Base-by-base conservation (phyloP, 2,888 invertebrate species). In the Apomyelois bistriatella region DNA sequence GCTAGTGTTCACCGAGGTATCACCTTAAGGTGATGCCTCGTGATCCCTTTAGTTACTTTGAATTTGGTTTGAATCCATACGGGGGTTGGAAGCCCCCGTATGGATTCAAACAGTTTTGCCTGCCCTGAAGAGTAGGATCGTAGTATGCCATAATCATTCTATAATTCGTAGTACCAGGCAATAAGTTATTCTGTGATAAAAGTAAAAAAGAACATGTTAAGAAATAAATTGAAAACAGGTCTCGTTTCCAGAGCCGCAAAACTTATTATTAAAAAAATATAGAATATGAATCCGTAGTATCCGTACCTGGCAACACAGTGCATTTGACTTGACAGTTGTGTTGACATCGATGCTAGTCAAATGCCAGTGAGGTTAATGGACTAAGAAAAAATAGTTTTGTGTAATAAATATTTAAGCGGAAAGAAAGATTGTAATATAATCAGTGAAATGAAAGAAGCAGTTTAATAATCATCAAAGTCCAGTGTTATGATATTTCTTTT, bases 21-120 rank as follows among this genome's bases (percentile, higher is more conserved):
- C n/a, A n/a, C n/a, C n/a, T n/a, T n/a, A n/a, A n/a, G n/a, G n/a
- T n/a, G n/a, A n/a, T n/a, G n/a, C n/a, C n/a, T n/a, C n/a, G n/a
- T n/a, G n/a, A n/a, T n/a, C n/a, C n/a, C n/a, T n/a, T n/a, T n/a
- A n/a, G n/a, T n/a, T n/a, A n/a, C n/a, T n/a, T n/a, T n/a, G n/a
- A n/a, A n/a, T n/a, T n/a, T n/a, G n/a, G n/a, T n/a, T n/a, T n/a
- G n/a, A n/a, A n/a, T n/a, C n/a, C n/a, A 65, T 10, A 84, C 30
- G 0, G 88, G 88, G 9, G 76, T 65, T 10, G 74, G 71, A 30
- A 86, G 64, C 0, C 87, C 88, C 1, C 88, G 88, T 55, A 88
- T 78, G 1, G 76, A 72, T 10, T 77, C 62, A 46, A 72, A 82
- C 8, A 82, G 72, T 58, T 81, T 85, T 7, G 68, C 61, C 40